phyloP scores from a whole-genome alignment of 2,797 vertebrate genomes.

The Astyanax mexicanus region DNA sequence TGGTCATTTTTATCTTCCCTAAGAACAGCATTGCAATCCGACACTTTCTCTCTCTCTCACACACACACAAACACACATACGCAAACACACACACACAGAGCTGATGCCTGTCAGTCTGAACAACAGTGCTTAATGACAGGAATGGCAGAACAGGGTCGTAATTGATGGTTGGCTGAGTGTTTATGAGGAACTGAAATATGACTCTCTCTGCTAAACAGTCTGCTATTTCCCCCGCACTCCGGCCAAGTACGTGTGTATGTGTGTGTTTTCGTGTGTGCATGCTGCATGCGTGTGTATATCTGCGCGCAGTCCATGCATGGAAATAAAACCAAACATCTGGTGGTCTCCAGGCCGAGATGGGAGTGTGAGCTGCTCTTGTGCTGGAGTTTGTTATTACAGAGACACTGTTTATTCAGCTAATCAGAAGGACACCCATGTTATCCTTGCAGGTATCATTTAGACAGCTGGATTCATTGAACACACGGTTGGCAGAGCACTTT shows the following conservation, averaged over 20 bases:
- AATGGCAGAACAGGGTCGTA: slow-evolving; percentile 47
- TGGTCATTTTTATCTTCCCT: too few species aligned
- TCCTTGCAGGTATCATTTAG: slow-evolving; percentile 7
- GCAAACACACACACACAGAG: neutral
- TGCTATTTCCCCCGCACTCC: slow-evolving; percentile 42
- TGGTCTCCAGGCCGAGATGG: slow-evolving; percentile 13
- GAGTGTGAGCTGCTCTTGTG: slow-evolving; percentile 5
- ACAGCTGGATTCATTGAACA: slow-evolving; percentile 31
- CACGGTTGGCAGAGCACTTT: slow-evolving; percentile 5
- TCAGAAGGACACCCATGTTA: slow-evolving; percentile 17
- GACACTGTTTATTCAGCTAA: slow-evolving; percentile 38
- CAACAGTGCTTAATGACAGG: slow-evolving; percentile 41
- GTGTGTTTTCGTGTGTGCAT: slow-evolving; percentile 2
- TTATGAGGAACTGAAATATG: slow-evolving; percentile 64
- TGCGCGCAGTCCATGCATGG: slow-evolving; percentile 14
- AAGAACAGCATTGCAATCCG: too few species aligned
- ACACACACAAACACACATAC: too few species aligned
- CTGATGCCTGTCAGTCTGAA: slow-evolving; percentile 29
- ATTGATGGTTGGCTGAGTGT: slow-evolving; percentile 56
- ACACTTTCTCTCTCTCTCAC: too few species aligned
- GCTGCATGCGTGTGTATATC: slow-evolving; percentile 12
- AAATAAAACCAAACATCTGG: slow-evolving; percentile 33
- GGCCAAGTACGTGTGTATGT: slow-evolving; percentile 6
- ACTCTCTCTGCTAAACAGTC: slow-evolving; percentile 62
- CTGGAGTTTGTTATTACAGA: slow-evolving; percentile 10